Conservation (phyloP, 2,113 vertebrate genomes). For the Hypocryptadius cinnamomeus region DNA sequence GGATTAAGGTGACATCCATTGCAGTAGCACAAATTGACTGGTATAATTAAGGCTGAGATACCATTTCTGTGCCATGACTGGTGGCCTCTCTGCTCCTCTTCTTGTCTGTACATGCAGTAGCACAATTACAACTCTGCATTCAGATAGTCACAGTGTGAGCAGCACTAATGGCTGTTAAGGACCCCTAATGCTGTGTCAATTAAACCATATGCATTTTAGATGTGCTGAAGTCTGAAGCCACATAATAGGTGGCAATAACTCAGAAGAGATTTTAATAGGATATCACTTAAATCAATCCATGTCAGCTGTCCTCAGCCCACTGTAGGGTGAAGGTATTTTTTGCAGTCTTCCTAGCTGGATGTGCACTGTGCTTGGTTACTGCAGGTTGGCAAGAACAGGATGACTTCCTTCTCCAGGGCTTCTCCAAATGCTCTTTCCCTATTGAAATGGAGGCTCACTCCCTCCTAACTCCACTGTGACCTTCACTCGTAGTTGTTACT, state of each 20-base stretch:
- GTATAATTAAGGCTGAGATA: neutral
- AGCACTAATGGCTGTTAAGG: neutral
- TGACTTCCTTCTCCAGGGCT: neutral
- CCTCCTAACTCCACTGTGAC: neutral
- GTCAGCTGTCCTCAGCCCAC: neutral
- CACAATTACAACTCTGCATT: neutral
- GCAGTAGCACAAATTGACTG: neutral
- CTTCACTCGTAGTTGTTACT: neutral
- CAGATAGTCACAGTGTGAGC: neutral
- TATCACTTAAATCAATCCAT: neutral
- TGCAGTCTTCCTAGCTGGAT: neutral
- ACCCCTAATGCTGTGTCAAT: conserved; percentile 25
- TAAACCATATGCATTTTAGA: conserved; percentile 46
- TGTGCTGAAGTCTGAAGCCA: conserved; percentile 18
- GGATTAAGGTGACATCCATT: neutral
- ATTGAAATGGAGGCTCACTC: fast-evolving
- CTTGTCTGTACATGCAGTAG: neutral
- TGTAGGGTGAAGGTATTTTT: conserved; percentile 15
- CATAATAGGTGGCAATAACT: conserved; percentile 13
- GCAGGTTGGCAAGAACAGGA: neutral
- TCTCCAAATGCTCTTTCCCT: neutral
- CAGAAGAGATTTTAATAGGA: conserved; percentile 11
- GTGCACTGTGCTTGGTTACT: neutral
- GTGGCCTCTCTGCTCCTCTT: neutral
- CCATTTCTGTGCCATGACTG: neutral